A percentile compares a stretch with the other conserved stretches of the same genome.
Evolutionary conservation across 2,888 invertebrate species (phyloP).

Genomic region (Incurvaria masculella): DNA sequence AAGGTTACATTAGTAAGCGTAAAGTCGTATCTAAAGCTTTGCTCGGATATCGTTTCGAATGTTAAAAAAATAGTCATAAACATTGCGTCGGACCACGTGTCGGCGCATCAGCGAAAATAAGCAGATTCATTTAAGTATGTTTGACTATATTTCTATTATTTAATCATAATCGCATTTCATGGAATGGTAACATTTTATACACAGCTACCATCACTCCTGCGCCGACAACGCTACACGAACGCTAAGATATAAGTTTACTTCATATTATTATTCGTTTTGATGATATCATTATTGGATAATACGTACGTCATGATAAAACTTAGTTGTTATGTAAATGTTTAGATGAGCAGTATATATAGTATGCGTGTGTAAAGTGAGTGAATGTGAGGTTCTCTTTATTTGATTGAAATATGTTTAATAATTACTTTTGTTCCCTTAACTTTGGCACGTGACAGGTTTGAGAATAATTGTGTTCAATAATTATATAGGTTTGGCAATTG

Average conservation of each 20-base stretch:
- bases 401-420: neutral
- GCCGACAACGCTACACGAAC: slow-evolving; percentile 7
- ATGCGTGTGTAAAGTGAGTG: slow-evolving; percentile 48
- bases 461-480: neutral
- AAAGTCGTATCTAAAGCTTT: neutral
- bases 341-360: slow-evolving; percentile 41
- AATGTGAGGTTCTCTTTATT: slow-evolving; percentile 29
- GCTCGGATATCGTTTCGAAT: neutral
- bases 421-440: neutral
- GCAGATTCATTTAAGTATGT: too few species aligned
- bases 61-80: neutral
- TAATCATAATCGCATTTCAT: too few species aligned
- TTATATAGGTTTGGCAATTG: neutral
- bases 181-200: too few species aligned
- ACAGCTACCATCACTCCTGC: neutral
- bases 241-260: slow-evolving; percentile 25
- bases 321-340: slow-evolving; percentile 58
- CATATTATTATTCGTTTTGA: slow-evolving; percentile 36
- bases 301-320: slow-evolving; percentile 36
- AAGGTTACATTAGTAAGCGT: neutral
- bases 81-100: neutral
- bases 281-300: slow-evolving; percentile 47
- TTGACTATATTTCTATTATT: too few species aligned
- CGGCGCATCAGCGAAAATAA: neutral
- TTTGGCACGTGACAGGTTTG: too few species aligned